A percentile compares a stretch with the other conserved stretches of the same genome.
phyloP scores from a whole-genome alignment of 37 sponge, comb jelly and placozoan genomes.

The Chondrilla cf. caribensis region DNA sequence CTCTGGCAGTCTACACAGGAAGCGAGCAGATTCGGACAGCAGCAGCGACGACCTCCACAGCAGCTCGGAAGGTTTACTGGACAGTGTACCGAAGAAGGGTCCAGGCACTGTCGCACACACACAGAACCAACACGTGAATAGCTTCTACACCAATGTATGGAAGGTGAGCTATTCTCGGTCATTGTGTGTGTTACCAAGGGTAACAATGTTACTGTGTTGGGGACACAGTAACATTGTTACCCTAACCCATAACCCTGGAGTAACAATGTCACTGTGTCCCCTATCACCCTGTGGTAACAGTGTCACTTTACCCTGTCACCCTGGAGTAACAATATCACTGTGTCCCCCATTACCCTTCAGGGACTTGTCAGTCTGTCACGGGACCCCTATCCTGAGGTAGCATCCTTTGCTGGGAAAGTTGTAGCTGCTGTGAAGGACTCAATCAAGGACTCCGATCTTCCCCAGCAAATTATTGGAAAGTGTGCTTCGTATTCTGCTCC shows the following conservation, averaged over 20 bases:
- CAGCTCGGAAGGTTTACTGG: slow-evolving; percentile 28
- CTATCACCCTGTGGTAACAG: too few species aligned
- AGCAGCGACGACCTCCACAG: slow-evolving; percentile 14
- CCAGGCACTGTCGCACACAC: not conserved
- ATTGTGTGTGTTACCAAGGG: too few species aligned
- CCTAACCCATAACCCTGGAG: too few species aligned
- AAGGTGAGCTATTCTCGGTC: slow-evolving; percentile 17
- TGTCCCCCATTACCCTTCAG: too few species aligned
- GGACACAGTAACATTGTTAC: too few species aligned
- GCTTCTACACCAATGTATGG: slow-evolving; percentile 21
- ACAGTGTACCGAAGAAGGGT: slow-evolving; percentile 29
- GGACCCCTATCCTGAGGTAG: slow-evolving; percentile 60
- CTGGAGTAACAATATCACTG: too few species aligned
- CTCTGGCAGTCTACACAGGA: not conserved
- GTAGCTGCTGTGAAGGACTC: slow-evolving; percentile 49
- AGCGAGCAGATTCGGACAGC: not conserved
- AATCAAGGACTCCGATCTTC: slow-evolving; percentile 24
- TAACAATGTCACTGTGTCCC: too few species aligned
- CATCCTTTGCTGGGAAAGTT: slow-evolving; percentile 38
- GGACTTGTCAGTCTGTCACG: slow-evolving; percentile 52
- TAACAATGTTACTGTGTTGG: too few species aligned
- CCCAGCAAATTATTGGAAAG: not conserved
- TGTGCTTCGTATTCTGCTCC: not conserved
- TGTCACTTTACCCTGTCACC: too few species aligned
- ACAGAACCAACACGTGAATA: not conserved